These are phyloP conservation scores for Cephalopterus ornatus DNA, from an alignment of 2,113 vertebrate genomes.

Conservation along the genomic window DNA sequence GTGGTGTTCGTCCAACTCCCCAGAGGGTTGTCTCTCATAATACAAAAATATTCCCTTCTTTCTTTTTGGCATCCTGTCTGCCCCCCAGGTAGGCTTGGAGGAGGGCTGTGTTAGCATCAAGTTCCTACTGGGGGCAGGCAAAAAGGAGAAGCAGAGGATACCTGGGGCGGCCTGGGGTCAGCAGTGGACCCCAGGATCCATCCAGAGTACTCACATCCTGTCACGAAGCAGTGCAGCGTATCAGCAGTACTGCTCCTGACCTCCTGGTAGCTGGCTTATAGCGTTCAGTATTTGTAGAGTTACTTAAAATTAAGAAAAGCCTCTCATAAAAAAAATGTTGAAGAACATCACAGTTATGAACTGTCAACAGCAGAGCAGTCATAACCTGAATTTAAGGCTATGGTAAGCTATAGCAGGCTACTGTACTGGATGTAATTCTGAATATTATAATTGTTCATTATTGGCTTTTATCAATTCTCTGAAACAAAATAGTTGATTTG, in stretches of 20 bases:
- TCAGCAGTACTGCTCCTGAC: fast-evolving
- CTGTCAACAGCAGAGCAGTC: neutral
- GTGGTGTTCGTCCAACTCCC: fast-evolving
- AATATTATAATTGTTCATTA: neutral
- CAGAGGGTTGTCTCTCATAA: fast-evolving
- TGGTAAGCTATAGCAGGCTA: neutral
- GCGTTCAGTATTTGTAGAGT: neutral
- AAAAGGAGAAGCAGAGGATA: fast-evolving
- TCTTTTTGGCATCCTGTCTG: neutral
- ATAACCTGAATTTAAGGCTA: neutral
- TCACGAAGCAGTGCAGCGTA: neutral
- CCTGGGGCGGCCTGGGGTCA: fast-evolving
- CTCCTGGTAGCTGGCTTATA: neutral
- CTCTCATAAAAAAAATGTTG: neutral
- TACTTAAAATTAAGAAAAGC: neutral
- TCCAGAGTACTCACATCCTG: neutral
- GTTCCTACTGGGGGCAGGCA: neutral
- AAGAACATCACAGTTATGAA: neutral
- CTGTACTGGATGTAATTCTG: neutral
- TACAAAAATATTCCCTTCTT: neutral
- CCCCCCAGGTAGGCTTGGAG: fast-evolving
- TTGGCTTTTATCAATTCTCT: neutral
- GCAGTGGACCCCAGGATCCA: fast-evolving
- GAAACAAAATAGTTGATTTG: neutral
- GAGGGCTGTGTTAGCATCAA: neutral